Percentiles rank a stretch among this genome's conserved stretches.
Conservation (phyloP, 1,140 invertebrate genomes). For the Leptinotarsa texana region DNA sequence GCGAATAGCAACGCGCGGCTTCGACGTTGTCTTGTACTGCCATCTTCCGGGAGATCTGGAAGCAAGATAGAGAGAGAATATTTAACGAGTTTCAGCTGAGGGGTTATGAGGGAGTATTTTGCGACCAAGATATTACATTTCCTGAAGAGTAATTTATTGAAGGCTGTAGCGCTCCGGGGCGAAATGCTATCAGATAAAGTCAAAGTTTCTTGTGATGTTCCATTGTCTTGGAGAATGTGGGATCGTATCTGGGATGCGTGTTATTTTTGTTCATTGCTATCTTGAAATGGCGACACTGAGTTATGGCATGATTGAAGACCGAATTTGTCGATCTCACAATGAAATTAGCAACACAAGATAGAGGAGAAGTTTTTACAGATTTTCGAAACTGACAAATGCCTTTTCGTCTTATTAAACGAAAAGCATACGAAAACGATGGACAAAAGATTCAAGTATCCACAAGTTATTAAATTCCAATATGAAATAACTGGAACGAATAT, state of each 20-base stretch:
- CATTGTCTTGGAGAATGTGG: not conserved
- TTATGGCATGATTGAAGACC: not conserved
- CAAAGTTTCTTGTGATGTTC: not conserved
- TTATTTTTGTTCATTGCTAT: not conserved
- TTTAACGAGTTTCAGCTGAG: slow-evolving; percentile 10
- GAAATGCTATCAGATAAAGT: not conserved
- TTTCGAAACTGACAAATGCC: too few relatives aligned
- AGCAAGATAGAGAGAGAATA: slow-evolving; percentile 28
- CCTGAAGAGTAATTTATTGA: slow-evolving; percentile 15
- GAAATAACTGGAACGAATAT: too few relatives aligned
- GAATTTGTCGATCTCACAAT: too few relatives aligned
- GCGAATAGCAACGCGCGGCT: slow-evolving; percentile 80
- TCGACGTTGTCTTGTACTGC: slow-evolving; percentile 86
- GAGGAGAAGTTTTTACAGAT: too few relatives aligned
- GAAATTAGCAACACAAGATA: too few relatives aligned
- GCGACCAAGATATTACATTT: slow-evolving; percentile 7
- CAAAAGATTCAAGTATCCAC: too few relatives aligned
- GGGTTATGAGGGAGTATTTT: not conserved
- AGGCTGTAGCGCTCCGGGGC: not conserved
- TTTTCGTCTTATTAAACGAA: too few relatives aligned
- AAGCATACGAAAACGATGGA: too few relatives aligned
- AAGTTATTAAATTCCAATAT: too few relatives aligned
- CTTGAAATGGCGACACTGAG: not conserved
- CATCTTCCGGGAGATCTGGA: slow-evolving; percentile 72
- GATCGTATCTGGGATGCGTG: not conserved